Evolutionary conservation across 1,140 invertebrate species (phyloP).

Genomic region (Drosophila quadrilineata): DNA sequence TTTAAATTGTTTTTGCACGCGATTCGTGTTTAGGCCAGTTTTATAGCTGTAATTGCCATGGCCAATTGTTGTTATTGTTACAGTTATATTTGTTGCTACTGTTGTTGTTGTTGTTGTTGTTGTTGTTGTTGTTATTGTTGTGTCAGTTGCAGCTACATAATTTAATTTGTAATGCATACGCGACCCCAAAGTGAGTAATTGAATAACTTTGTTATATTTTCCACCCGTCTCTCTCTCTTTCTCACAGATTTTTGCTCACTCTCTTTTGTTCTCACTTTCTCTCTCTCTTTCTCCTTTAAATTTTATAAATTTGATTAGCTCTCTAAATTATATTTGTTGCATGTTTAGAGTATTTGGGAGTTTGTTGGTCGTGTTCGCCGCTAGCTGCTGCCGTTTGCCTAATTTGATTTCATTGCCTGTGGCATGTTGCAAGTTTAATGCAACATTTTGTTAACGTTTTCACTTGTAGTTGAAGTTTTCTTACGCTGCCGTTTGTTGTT

Average conservation of each 20-base stretch:
- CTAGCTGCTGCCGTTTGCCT: not conserved
- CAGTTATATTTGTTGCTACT: conserved; percentile 1
- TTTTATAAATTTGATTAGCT: conserved; percentile 70
- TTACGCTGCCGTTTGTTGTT: not conserved
- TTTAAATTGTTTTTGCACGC: conserved; percentile 80
- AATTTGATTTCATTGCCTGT: conserved; percentile 23
- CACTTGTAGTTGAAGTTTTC: not conserved
- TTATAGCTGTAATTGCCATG: conserved; percentile 75
- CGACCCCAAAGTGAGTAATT: conserved; percentile 70
- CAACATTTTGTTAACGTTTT: not conserved
- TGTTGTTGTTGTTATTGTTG: not conserved
- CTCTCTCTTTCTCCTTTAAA: conserved; percentile 22
- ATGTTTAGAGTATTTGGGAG: conserved; percentile 6
- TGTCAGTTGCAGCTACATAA: conserved; percentile 58
- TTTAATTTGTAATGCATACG: conserved; percentile 78
- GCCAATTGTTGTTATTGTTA: conserved; percentile 51
- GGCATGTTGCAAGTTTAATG: conserved; percentile 17
- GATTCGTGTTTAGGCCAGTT: conserved; percentile 75
- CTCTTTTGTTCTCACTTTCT: conserved; percentile 19
- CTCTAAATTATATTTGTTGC: conserved; percentile 30
- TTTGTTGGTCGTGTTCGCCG: not conserved
- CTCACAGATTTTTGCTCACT: conserved; percentile 8
- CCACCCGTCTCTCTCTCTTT: too few relatives aligned
- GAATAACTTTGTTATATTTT: conserved; percentile 74
- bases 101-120: conserved; percentile 36